Evolutionary conservation across 2,888 invertebrate species (phyloP), one percentile per base, ranked within the genome.

Genomic region (Brachyopa scutellaris): DNA sequence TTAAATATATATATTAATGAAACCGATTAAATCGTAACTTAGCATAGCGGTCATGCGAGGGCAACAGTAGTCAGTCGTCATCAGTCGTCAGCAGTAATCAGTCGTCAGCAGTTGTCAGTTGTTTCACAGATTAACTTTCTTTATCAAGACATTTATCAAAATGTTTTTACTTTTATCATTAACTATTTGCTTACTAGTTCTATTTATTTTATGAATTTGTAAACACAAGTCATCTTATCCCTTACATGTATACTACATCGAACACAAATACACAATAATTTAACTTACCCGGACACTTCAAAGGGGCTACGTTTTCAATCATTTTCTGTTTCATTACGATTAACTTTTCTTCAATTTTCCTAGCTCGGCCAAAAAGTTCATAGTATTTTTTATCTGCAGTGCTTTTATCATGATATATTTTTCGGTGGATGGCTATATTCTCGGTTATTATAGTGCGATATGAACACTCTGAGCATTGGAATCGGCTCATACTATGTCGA

Each of bases 391-490:
- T 77, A 0, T 21, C 51, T 0, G 9, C 7, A 7, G 7, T 36
- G 6, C 11, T 45, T 1, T 36, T 31, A 9, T 40, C 45, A 17
- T 82, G 82, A 13, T 4, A 13, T 5, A 47, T 5, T 1, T 7
- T 11, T 2, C 40, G 42, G 40, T 82, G 82, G 5, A 66, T 33
- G 23, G 11, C 13, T 1, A 82, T 59, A 42, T 82, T 77, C 1
- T 53, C 77, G 6, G 82, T 59, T 15, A 45, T 1, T 1, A 70
- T 40, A 66, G 66, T 77, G 2, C 82, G 70, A 21, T 82, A 82
- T 8, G 70, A 21, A 40, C 82, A 82, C 13, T 53, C 40, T 0
- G 82, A 45, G 49, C 82, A 82, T 33, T 82, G 82, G 9, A 51
- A 77, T 17, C 26, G 42, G 9, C 47, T 76, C 53, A 38, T 40